Conservation (phyloP, 92 coral and sea anemone species). For the Anthopleura xanthogrammica region DNA sequence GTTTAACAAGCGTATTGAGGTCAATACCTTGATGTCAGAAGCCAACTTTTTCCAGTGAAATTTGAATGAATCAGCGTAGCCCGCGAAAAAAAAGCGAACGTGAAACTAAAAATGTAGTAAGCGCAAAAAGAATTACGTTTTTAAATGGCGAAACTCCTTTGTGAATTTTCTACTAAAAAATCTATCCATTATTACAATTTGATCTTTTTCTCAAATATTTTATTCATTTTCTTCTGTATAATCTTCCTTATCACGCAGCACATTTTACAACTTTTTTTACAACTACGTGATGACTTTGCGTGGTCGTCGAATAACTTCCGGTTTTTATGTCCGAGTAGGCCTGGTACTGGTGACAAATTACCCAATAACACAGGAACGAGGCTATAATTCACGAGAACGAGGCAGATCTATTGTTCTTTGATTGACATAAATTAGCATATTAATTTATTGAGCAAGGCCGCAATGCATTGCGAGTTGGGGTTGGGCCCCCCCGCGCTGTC, state of each 20-base stretch:
- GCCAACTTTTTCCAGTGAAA: too few species aligned
- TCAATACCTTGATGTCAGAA: too few species aligned
- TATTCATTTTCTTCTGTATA: neutral
- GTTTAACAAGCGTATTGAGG: neutral
- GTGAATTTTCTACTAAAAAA: too few species aligned
- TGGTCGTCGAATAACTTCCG: conserved; percentile 46
- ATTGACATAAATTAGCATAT: conserved; percentile 74
- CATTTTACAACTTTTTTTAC: conserved; percentile 10
- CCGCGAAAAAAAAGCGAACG: too few species aligned
- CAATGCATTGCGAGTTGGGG: conserved; percentile 97
- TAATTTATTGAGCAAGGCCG: conserved; percentile 57
- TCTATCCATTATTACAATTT: too few species aligned
- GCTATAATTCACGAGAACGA: conserved; percentile 40
- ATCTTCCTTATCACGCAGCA: neutral
- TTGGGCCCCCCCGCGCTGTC: conserved; percentile 99
- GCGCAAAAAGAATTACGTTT: too few species aligned
- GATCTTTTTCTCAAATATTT: too few species aligned
- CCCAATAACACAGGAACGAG: conserved; percentile 36
- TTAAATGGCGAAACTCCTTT: too few species aligned
- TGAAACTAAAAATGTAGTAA: too few species aligned
- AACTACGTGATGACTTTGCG: conserved; percentile 28
- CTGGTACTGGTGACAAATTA: conserved; percentile 32
- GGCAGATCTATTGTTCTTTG: conserved; percentile 74
- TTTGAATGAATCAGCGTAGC: too few species aligned
- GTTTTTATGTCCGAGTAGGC: conserved; percentile 42